These are phyloP conservation scores for Lanistes nyassanus DNA, from an alignment of 1,140 invertebrate genomes.

Conservation along the genomic window DNA sequence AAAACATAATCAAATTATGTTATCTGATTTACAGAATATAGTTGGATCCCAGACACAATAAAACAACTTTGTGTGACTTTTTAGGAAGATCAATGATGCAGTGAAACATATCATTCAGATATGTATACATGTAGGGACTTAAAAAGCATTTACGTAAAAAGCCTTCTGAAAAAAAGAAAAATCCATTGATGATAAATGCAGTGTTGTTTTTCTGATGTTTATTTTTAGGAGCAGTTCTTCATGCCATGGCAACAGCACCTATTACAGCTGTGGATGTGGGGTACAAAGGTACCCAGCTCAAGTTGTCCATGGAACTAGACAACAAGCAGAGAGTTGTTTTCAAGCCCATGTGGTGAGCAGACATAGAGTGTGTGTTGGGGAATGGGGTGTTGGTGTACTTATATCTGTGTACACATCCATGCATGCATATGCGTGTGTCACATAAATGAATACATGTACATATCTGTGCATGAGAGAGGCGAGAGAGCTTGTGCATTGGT, in stretches of 20 bases:
- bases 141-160: too few relatives aligned
- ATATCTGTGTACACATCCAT: not conserved
- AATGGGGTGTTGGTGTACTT: not conserved
- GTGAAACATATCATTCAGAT: too few relatives aligned
- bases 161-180: too few relatives aligned
- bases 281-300: conserved; percentile 87
- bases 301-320: conserved; percentile 81
- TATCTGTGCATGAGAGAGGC: not conserved
- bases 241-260: conserved; percentile 75
- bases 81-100: too few relatives aligned
- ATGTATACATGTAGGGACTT: too few relatives aligned
- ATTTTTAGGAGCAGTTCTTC: conserved; percentile 75
- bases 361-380: not conserved
- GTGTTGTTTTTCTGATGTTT: conserved; percentile 32
- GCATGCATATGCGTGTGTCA: conserved; percentile 6
- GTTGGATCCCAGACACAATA: too few relatives aligned
- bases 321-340: conserved; percentile 84
- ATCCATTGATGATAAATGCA: too few relatives aligned
- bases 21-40: too few relatives aligned
- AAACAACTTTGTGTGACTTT: too few relatives aligned
- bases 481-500: not conserved
- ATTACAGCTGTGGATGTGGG: conserved; percentile 81
- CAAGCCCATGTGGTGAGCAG: conserved; percentile 83
- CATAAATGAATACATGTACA: not conserved
- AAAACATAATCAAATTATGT: too few relatives aligned